Evolutionary conservation across 2,888 invertebrate genomes (phyloP).

Genomic region (Scelioninae gen. 2): DNA sequence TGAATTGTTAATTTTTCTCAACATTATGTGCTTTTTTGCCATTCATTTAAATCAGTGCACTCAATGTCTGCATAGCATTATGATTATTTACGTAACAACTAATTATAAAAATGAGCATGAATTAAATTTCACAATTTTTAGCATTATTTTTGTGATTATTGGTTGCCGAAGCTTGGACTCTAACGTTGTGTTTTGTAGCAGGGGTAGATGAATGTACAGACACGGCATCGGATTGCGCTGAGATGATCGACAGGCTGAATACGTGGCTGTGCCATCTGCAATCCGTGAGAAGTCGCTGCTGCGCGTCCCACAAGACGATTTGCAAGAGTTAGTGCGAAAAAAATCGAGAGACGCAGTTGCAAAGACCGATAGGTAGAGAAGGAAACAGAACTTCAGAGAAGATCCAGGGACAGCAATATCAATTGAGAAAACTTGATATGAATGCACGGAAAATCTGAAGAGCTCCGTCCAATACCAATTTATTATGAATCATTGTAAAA

Average conservation of each 20-base stretch:
- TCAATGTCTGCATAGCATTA: no score
- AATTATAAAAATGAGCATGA: no score
- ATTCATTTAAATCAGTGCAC: no score
- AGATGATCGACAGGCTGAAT: conserved; percentile 75
- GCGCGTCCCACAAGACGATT: conserved; percentile 73
- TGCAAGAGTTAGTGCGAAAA: conserved; percentile 65
- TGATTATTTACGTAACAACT: no score
- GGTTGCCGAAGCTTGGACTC: no score
- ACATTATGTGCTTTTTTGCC: no score
- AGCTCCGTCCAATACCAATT: conserved; percentile 36
- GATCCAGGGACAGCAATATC: conserved; percentile 39
- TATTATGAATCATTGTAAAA: conserved; percentile 43
- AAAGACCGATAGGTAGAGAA: conserved; percentile 50
- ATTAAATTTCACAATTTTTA: no score
- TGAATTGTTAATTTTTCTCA: no score
- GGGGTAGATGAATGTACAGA: conserved; percentile 74
- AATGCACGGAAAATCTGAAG: conserved; percentile 44
- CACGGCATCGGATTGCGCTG: conserved; percentile 74
- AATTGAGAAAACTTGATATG: conserved; percentile 47
- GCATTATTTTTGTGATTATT: no score
- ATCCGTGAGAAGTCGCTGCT: conserved; percentile 74
- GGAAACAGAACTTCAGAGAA: conserved; percentile 38
- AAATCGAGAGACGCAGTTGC: conserved; percentile 44
- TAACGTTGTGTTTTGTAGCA: conserved; percentile 55
- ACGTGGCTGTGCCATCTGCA: conserved; percentile 75